These are phyloP conservation scores for Sus cebifrons DNA, from an alignment of 2,797 vertebrate species.

Conservation along the genomic window DNA sequence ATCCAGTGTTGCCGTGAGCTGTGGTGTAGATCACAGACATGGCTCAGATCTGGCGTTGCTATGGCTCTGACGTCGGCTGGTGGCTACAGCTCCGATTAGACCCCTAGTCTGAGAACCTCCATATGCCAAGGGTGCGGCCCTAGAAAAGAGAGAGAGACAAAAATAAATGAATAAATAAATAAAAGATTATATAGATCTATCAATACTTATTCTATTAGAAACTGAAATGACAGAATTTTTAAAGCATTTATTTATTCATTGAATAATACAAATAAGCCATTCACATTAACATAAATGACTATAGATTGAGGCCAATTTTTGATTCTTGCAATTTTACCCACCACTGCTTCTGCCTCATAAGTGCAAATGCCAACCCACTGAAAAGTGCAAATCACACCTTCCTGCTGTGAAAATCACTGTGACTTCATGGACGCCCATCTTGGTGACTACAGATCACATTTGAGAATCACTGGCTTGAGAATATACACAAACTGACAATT, in stretches of 20 bases:
- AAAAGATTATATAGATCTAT: no score
- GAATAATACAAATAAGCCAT: slow-evolving; percentile 1
- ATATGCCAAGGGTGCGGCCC: no score
- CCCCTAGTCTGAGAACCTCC: no score
- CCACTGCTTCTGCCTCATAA: no score
- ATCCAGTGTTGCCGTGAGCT: no score
- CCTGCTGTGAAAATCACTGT: not conserved
- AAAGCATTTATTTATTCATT: not conserved
- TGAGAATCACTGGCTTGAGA: not conserved
- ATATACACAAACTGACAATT: not conserved
- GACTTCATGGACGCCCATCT: not conserved
- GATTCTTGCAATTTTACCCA: not conserved
- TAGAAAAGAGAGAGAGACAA: no score
- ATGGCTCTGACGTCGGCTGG: no score
- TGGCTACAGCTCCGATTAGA: no score
- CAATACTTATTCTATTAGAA: not conserved
- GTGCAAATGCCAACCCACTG: not conserved
- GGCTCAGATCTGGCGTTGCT: no score
- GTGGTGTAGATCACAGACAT: no score
- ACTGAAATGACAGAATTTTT: not conserved
- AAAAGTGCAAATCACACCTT: not conserved
- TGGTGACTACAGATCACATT: not conserved
- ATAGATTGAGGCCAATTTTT: not conserved
- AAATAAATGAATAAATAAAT: no score
- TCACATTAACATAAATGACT: not conserved